phyloP scores from a whole-genome alignment of 2,888 invertebrate genomes.

The Axea sp. region DNA sequence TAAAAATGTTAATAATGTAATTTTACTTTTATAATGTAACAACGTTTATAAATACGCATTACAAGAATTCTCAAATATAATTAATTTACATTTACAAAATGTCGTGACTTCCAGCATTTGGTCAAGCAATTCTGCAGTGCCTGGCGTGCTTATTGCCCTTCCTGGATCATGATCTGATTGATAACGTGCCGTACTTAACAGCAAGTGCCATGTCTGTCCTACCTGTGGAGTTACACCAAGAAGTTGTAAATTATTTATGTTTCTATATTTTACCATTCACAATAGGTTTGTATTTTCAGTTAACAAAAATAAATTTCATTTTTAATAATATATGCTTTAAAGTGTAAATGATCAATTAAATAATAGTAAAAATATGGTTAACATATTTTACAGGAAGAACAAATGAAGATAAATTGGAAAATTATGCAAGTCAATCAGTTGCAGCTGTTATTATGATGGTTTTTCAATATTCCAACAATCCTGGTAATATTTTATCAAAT shows the following conservation, averaged over 20 bases:
- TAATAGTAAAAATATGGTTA: too few relatives aligned
- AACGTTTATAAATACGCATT: too few relatives aligned
- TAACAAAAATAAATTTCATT: too few relatives aligned
- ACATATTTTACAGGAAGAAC: slow-evolving; percentile 82
- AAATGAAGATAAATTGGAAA: slow-evolving; percentile 87
- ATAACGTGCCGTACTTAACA: slow-evolving; percentile 95
- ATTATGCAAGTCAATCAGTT: slow-evolving; percentile 90
- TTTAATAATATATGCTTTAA: too few relatives aligned
- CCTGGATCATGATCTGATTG: slow-evolving; percentile 96
- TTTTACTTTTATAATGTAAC: too few relatives aligned
- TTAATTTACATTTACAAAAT: slow-evolving; percentile 40
- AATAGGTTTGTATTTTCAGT: slow-evolving; percentile 90
- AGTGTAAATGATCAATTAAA: too few relatives aligned
- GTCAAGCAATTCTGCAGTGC: slow-evolving; percentile 95
- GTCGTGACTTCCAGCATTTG: slow-evolving; percentile 86
- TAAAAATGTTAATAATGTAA: too few relatives aligned
- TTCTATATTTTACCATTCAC: slow-evolving; percentile 98
- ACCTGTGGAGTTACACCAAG: slow-evolving; percentile 94
- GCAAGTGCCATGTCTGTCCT: slow-evolving; percentile 96
- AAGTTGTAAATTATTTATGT: slow-evolving; percentile 95
- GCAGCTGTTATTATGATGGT: slow-evolving; percentile 98
- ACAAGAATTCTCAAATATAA: too few relatives aligned
- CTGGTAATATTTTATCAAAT: slow-evolving; percentile 81
- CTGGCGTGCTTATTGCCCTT: slow-evolving; percentile 97
- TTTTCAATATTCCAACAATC: slow-evolving; percentile 96